Evolutionary conservation across 2,797 vertebrate genomes (phyloP).

Genomic region (Arnoldichthys spilopterus): DNA sequence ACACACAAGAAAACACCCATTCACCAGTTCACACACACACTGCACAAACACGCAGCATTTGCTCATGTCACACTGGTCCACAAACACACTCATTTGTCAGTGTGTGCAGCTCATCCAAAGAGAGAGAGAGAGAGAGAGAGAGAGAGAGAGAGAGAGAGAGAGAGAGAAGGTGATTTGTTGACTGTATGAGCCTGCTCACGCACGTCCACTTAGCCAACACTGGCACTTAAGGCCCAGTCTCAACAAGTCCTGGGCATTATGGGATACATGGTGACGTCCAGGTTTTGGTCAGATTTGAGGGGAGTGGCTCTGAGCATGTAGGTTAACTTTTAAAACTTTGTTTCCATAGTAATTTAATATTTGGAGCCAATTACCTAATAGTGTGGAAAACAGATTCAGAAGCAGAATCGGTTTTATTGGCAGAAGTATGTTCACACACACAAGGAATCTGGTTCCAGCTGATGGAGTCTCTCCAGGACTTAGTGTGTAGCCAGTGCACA

Average conservation of each 20-base stretch:
- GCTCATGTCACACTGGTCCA: slow-evolving; percentile 21
- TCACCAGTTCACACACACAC: neutral
- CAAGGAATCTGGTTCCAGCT: too few relatives aligned
- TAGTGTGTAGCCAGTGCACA: too few relatives aligned
- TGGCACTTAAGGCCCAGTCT: slow-evolving; percentile 8
- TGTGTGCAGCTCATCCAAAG: slow-evolving; percentile 16
- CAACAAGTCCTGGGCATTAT: slow-evolving; percentile 33
- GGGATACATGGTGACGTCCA: slow-evolving; percentile 51
- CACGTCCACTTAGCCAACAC: slow-evolving; percentile 21
- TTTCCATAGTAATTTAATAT: too few relatives aligned
- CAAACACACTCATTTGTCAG: slow-evolving; percentile 43
- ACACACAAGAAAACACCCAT: slow-evolving; percentile 31
- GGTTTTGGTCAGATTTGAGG: neutral
- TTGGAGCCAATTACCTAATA: too few relatives aligned
- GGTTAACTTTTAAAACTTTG: too few relatives aligned
- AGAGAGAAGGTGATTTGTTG: slow-evolving; percentile 27
- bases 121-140: slow-evolving; percentile 17
- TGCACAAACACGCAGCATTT: slow-evolving; percentile 28
- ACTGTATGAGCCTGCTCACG: slow-evolving; percentile 40
- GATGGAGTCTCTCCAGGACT: too few relatives aligned
- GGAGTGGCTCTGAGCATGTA: too few relatives aligned
- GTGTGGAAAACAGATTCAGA: too few relatives aligned
- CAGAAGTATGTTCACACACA: too few relatives aligned
- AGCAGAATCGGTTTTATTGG: too few relatives aligned
- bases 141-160: slow-evolving; percentile 19